A percentile compares a stretch with the other conserved stretches of the same genome.
These are phyloP conservation scores for Hirtodrosophila trivittata DNA, from an alignment of 2,888 invertebrate species.

Conservation along the genomic window DNA sequence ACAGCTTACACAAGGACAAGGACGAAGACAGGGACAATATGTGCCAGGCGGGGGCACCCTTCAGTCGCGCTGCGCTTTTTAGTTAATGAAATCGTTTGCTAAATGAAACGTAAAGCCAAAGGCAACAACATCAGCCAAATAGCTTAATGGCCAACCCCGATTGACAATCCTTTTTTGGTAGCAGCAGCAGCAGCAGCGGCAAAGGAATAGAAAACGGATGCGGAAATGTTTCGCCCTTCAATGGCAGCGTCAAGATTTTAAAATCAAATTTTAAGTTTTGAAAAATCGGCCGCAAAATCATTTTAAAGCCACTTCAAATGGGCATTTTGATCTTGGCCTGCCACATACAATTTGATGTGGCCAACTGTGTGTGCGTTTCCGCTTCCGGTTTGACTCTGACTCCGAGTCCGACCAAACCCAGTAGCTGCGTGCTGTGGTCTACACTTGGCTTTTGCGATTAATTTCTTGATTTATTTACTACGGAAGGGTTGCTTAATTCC, in stretches of 20 bases:
- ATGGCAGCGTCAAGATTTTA: too few species aligned
- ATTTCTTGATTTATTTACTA: constrained; percentile 79
- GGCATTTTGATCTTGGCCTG: constrained; percentile 31
- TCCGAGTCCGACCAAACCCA: neutral
- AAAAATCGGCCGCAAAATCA: constrained; percentile 57
- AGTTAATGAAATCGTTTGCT: constrained; percentile 82
- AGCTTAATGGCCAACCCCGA: constrained; percentile 15
- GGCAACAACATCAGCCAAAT: constrained; percentile 42
- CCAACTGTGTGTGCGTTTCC: constrained; percentile 77
- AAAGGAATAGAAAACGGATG: constrained; percentile 66
- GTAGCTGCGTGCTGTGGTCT: constrained; percentile 44
- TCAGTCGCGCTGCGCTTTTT: constrained; percentile 66
- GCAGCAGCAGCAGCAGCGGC: too few species aligned
- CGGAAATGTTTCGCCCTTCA: constrained; percentile 77
- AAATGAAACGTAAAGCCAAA: constrained; percentile 81
- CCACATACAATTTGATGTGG: constrained; percentile 48
- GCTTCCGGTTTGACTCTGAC: constrained; percentile 58
- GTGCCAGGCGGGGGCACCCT: constrained; percentile 35
- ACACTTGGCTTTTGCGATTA: constrained; percentile 57
- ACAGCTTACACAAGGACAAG: constrained; percentile 22
- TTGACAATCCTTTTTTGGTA: constrained; percentile 44
- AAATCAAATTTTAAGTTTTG: constrained; percentile 50
- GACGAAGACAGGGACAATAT: constrained; percentile 49
- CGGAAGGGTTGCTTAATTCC: constrained; percentile 82
- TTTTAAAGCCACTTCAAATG: constrained; percentile 73